Base-by-base conservation (phyloP, 2,113 vertebrate species). In the Pao palembangensis region DNA sequence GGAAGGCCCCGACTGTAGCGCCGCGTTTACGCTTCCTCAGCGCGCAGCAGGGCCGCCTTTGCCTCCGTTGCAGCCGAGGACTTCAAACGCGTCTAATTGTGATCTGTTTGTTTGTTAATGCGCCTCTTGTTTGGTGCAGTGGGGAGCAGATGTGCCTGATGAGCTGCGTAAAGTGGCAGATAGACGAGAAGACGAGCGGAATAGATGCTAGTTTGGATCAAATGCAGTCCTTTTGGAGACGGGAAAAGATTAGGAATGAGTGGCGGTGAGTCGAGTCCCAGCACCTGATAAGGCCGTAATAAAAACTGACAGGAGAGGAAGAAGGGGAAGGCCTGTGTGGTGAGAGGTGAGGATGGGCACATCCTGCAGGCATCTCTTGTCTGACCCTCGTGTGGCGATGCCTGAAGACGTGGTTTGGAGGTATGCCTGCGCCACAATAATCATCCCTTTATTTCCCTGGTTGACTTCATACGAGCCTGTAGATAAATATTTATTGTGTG, bases 11-110 rank as follows among this genome's bases (percentile, higher is more conserved):
- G 41, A 51, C 63, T 75, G 55, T 28, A 58, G 42, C 34, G 31
- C 31, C 6, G 5, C 34, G 25, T 28, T 28, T 5, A 68, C 62
- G 56, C 69, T 78, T 67, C 55, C 77, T 69, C 43, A 41, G n/a
- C 70, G 71, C 58, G 8, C 56, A 57, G 15, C 59, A 72, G 63
- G 70, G 67, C 51, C 58, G 31, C 64, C 61, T 58, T 64, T 62
- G 63, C 62, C 55, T 70, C 73, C 81, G 69, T 86, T 84, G 74
- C 60, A 83, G 65, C 66, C 15, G 61, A 82, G 61, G 71, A 75
- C 81, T 83, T 89, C 67, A 85, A 84, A 88, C 57, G 67, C 64
- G 83, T 86, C 87, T 83, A 88, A 85, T 89, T 85, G 79, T 79
- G 78, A 69, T 73, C 75, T 73, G 75, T 88, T 86, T 83, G 79